Percentiles rank a stretch among this genome's conserved stretches.
Evolutionary conservation across 2,888 invertebrate species (phyloP).

Genomic region (Ditylenchus weischeri): DNA sequence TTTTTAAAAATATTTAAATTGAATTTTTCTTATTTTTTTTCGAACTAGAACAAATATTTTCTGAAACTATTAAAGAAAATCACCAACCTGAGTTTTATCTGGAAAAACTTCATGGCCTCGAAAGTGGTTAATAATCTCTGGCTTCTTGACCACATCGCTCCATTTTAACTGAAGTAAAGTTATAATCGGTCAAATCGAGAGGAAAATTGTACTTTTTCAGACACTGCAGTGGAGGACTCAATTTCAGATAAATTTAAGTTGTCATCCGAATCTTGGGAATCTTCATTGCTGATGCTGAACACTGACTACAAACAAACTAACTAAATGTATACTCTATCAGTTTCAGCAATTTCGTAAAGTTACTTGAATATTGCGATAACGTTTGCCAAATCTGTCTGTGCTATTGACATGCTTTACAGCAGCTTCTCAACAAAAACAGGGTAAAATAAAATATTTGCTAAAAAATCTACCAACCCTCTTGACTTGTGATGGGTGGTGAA

Average conservation of each 20-base stretch:
- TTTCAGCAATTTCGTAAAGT: not conserved
- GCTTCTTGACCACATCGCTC: slow-evolving; percentile 67
- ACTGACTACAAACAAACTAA: slow-evolving; percentile 26
- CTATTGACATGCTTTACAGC: slow-evolving; percentile 72
- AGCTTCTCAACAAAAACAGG: slow-evolving; percentile 6
- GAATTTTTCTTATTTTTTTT: too few relatives aligned
- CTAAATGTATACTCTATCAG: not conserved
- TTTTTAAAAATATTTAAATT: too few relatives aligned
- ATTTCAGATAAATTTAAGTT: slow-evolving; percentile 21
- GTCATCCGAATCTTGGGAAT: slow-evolving; percentile 32
- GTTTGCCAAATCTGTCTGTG: slow-evolving; percentile 74
- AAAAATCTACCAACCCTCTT: not conserved
- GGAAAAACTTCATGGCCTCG: slow-evolving; percentile 83
- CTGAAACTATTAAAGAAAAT: too few relatives aligned
- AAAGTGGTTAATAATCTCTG: slow-evolving; percentile 80
- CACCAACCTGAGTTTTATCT: slow-evolving; percentile 64
- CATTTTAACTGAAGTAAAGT: slow-evolving; percentile 35
- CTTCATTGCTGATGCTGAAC: slow-evolving; percentile 36
- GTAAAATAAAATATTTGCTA: not conserved
- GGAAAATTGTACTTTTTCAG: slow-evolving; percentile 29
- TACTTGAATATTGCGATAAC: slow-evolving; percentile 35
- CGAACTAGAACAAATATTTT: too few relatives aligned
- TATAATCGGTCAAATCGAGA: not conserved
- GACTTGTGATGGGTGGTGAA: not conserved
- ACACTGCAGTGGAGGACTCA: slow-evolving; percentile 21